Conservation (phyloP, 2,797 vertebrate genomes). For the Gallinago solitaria region DNA sequence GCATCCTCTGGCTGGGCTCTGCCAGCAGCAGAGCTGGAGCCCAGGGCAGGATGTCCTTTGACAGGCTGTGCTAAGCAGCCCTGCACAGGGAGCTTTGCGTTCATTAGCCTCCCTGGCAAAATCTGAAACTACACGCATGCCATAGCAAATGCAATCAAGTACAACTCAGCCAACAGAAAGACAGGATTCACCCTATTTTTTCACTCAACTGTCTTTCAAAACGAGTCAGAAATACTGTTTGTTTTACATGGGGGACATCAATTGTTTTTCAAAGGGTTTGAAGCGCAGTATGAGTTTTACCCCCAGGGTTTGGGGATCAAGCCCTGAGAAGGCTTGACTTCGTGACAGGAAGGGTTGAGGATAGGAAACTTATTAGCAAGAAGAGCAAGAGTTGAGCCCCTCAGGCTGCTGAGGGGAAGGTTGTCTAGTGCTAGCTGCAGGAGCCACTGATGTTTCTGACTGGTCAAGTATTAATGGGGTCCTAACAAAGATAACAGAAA, state of each 20-base stretch:
- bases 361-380: neutral
- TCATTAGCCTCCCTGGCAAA: neutral
- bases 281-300: neutral
- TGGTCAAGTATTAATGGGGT: fast-evolving
- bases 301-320: neutral
- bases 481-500: neutral
- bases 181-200: neutral
- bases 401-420: neutral
- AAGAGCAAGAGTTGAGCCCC: neutral
- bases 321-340: neutral
- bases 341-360: neutral
- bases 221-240: neutral
- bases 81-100: neutral
- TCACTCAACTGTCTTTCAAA: neutral
- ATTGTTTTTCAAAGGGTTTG: neutral
- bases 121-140: neutral
- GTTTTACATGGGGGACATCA: neutral
- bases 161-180: neutral
- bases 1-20: neutral
- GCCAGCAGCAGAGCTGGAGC: neutral
- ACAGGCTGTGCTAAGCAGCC: neutral
- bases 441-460: neutral
- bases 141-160: neutral
- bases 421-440: neutral
- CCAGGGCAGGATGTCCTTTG: neutral